A percentile compares a stretch with the other conserved stretches of the same genome.
phyloP scores from a whole-genome alignment of 2,888 invertebrate genomes.

The Dione juno region DNA sequence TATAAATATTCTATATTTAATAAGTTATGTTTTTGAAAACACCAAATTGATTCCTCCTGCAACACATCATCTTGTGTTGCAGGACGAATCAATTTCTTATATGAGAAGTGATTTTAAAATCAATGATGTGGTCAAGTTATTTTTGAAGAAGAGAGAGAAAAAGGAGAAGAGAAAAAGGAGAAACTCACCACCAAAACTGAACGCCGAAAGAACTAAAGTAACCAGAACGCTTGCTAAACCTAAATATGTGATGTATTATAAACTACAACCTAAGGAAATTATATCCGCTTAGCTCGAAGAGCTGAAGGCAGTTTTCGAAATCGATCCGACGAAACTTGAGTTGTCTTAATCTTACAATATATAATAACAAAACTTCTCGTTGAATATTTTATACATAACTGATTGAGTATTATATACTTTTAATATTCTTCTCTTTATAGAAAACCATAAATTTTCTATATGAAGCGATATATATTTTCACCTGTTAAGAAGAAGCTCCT shows the following conservation, averaged over 20 bases:
- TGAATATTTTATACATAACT: slow-evolving; percentile 2
- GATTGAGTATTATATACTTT: background rate
- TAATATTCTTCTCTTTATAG: too few relatives aligned
- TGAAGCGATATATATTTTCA: too few relatives aligned
- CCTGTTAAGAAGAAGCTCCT: too few relatives aligned
- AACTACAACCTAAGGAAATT: slow-evolving; percentile 23
- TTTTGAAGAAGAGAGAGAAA: too few relatives aligned
- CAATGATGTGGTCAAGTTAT: too few relatives aligned
- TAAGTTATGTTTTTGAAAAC: too few relatives aligned
- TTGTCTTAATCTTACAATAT: slow-evolving; percentile 19
- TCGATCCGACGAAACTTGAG: slow-evolving; percentile 59
- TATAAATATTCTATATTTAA: too few relatives aligned
- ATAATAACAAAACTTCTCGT: slow-evolving; percentile 1
- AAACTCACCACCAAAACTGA: background rate
- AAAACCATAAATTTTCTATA: too few relatives aligned
- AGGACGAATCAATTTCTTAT: too few relatives aligned
- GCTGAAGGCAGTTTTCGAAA: slow-evolving; percentile 56
- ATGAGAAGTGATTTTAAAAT: too few relatives aligned
- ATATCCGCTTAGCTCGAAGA: slow-evolving; percentile 15
- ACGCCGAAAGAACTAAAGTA: background rate
- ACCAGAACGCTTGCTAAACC: background rate
- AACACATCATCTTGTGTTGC: too few relatives aligned
- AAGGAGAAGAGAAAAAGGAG: background rate
- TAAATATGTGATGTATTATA: background rate
- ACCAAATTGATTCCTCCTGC: too few relatives aligned